Percentiles rank a stretch among this genome's conserved stretches.
phyloP scores from a whole-genome alignment of 2,113 vertebrate genomes.

The Thinocorus orbignyianus region DNA sequence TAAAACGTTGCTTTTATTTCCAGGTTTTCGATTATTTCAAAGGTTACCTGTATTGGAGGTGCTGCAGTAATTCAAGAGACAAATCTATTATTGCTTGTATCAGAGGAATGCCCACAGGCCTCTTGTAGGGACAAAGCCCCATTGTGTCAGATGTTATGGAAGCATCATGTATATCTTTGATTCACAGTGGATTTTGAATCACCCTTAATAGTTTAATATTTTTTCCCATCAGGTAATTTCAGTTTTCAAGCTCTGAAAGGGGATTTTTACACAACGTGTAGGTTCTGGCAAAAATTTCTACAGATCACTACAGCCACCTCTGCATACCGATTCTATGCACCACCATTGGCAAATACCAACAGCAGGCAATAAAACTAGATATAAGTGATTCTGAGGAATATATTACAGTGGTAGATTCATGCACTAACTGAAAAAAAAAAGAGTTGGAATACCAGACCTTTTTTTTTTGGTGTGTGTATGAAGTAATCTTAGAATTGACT shows the following conservation, averaged over 20 bases:
- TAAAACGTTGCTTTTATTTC: constrained; percentile 43
- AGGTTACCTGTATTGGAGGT: not conserved
- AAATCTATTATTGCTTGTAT: constrained; percentile 42
- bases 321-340: not conserved
- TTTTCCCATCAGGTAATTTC: constrained; percentile 41
- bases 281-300: constrained; percentile 3
- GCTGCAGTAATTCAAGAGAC: constrained; percentile 15
- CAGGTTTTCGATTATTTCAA: constrained; percentile 54
- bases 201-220: constrained; percentile 20
- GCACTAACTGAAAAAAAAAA: not conserved
- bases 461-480: not conserved
- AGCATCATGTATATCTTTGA: constrained; percentile 35
- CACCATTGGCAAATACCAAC: not conserved
- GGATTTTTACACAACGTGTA: constrained; percentile 14
- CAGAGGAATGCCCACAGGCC: constrained; percentile 24
- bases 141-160: constrained; percentile 49
- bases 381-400: not conserved
- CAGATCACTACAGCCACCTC: not conserved
- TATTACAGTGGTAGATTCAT: not conserved
- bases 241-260: constrained; percentile 38
- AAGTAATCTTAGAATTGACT: not conserved
- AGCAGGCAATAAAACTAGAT: not conserved
- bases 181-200: constrained; percentile 41
- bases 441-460: not conserved
- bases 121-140: constrained; percentile 42